phyloP scores from a whole-genome alignment of 2,113 vertebrate genomes.

The Accipiter cooperii region DNA sequence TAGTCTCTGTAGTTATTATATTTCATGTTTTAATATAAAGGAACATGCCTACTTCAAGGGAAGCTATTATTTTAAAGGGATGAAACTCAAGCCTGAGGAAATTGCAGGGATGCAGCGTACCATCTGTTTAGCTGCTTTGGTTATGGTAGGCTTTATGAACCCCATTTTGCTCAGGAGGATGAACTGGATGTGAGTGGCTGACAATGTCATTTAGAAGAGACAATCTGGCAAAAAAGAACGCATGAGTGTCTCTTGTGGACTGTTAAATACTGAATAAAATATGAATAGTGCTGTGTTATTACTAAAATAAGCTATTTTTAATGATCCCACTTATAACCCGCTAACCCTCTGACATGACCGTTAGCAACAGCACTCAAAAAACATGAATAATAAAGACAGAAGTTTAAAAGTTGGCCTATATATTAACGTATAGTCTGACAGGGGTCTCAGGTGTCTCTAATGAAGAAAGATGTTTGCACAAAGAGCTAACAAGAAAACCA shows the following conservation, averaged over 20 bases:
- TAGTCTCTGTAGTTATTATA: not conserved
- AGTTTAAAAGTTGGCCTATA: slow-evolving; percentile 7
- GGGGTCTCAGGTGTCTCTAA: slow-evolving; percentile 9
- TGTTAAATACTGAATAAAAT: slow-evolving; percentile 43
- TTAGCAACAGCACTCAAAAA: not conserved
- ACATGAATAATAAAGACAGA: slow-evolving; percentile 31
- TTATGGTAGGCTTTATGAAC: not conserved
- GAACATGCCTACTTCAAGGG: not conserved
- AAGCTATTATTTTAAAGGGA: not conserved
- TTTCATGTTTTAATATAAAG: not conserved
- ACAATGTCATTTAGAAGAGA: slow-evolving; percentile 42
- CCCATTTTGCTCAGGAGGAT: not conserved
- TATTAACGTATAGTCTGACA: not conserved
- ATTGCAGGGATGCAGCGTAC: not conserved
- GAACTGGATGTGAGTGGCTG: slow-evolving; percentile 6
- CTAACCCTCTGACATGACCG: not conserved
- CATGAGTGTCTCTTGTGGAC: not conserved
- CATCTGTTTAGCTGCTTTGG: slow-evolving; percentile 18
- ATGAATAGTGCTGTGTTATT: slow-evolving; percentile 11
- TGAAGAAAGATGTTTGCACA: slow-evolving; percentile 9
- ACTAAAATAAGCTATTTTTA: slow-evolving; percentile 54
- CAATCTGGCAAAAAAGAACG: slow-evolving; percentile 13
- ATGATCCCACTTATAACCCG: not conserved
- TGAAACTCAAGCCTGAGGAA: not conserved
- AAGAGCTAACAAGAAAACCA: slow-evolving; percentile 27